phyloP scores from a whole-genome alignment of 2,113 vertebrate species.

The Irena cyanogastra region DNA sequence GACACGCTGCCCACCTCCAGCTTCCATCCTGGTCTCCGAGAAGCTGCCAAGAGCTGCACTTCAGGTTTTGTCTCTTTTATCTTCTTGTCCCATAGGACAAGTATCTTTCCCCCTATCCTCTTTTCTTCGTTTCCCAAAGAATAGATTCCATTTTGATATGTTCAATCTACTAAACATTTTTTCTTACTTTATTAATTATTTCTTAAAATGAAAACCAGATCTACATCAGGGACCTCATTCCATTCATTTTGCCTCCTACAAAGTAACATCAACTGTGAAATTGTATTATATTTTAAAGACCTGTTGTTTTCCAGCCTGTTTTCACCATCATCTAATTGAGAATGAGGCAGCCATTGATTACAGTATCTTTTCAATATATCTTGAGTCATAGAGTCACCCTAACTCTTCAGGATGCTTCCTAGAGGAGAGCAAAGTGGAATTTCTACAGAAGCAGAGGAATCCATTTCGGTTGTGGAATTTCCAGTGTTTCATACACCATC shows the following conservation, averaged over 20 bases:
- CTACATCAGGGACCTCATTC: neutral
- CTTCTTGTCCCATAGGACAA: neutral
- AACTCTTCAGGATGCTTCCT: neutral
- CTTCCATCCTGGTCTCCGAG: fast-evolving
- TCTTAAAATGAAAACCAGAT: neutral
- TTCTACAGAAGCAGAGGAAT: neutral
- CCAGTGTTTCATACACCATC: neutral
- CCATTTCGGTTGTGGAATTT: neutral
- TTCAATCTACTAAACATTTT: neutral
- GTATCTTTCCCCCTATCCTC: neutral
- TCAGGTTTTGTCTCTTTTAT: neutral
- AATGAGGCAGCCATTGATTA: neutral
- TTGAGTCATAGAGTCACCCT: neutral
- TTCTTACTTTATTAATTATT: neutral
- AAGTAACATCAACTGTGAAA: neutral
- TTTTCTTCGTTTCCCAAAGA: neutral
- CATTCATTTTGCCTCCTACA: neutral
- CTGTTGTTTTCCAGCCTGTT: neutral
- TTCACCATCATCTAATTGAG: neutral
- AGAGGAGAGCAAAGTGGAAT: neutral
- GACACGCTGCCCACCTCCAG: neutral
- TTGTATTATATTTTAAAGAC: neutral
- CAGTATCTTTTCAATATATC: neutral
- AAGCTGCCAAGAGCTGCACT: neutral
- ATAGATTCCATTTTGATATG: neutral